phyloP scores from a whole-genome alignment of 2,797 vertebrate species.

The Euphonia xanthogaster region DNA sequence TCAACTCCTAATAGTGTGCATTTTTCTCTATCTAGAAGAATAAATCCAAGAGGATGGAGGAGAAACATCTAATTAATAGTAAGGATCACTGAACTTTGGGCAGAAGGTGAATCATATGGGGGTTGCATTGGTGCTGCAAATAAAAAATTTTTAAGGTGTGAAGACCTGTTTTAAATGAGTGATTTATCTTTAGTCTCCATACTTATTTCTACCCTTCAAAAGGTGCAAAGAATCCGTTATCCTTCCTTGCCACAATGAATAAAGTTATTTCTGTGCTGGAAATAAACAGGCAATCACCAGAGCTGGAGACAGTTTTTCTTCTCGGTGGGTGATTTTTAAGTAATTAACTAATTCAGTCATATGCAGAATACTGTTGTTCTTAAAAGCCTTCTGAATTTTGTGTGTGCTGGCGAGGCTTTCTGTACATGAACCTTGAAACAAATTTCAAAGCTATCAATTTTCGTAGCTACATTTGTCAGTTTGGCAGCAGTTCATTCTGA shows the following conservation, averaged over 20 bases:
- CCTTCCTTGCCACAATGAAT: not conserved
- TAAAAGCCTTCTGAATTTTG: not conserved
- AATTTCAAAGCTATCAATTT: conserved; percentile 40
- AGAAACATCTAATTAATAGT: not conserved
- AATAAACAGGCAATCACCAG: not conserved
- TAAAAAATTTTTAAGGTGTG: not conserved
- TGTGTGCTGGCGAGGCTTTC: not conserved
- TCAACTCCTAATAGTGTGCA: not conserved
- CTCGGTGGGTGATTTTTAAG: not conserved
- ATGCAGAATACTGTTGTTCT: not conserved
- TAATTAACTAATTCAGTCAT: not conserved
- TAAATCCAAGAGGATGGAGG: not conserved
- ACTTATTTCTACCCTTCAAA: not conserved
- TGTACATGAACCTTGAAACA: not conserved
- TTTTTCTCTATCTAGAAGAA: not conserved
- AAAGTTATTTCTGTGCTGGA: not conserved
- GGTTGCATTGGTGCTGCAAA: not conserved
- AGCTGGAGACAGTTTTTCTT: not conserved
- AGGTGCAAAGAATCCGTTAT: not conserved
- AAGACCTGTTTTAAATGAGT: not conserved
- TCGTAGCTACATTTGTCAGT: not conserved
- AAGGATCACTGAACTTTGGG: not conserved
- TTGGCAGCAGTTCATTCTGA: conserved; percentile 44
- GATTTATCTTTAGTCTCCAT: not conserved
- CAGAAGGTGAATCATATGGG: not conserved